Evolutionary conservation across 2,888 invertebrate genomes (phyloP).

Genomic region (Perithous albicinctus): DNA sequence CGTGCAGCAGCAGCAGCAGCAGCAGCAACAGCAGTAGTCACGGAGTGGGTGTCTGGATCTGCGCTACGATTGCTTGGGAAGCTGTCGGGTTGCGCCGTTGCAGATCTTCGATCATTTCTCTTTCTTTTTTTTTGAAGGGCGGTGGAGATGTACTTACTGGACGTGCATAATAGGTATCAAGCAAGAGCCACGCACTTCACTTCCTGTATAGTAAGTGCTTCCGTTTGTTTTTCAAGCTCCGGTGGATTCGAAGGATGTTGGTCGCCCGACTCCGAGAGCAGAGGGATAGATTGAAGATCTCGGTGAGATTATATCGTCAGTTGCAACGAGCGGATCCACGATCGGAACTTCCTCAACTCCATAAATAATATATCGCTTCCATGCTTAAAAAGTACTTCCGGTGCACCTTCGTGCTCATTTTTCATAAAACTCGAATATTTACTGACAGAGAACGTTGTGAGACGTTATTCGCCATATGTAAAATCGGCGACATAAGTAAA

Average conservation of each 20-base stretch:
- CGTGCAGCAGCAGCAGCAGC: neutral
- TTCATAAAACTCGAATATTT: neutral
- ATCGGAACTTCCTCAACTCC: neutral
- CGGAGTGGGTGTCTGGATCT: slow-evolving; percentile 30
- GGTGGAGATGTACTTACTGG: neutral
- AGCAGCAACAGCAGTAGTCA: no score
- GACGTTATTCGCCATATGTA: neutral
- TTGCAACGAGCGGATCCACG: slow-evolving; percentile 2
- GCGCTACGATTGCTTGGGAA: neutral
- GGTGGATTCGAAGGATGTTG: slow-evolving; percentile 8
- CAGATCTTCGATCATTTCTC: neutral
- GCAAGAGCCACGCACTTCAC: slow-evolving; percentile 49
- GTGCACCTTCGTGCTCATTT: neutral
- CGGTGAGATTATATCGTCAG: neutral
- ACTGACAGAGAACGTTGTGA: no score
- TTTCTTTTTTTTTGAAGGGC: slow-evolving; percentile 10
- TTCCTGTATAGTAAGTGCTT: slow-evolving; percentile 38
- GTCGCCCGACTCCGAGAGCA: neutral
- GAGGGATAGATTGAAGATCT: slow-evolving; percentile 11
- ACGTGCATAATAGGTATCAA: slow-evolving; percentile 20
- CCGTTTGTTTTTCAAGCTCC: slow-evolving; percentile 46
- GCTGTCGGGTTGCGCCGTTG: neutral
- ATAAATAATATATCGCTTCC: neutral
- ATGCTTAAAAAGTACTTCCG: neutral
- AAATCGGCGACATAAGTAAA: no score